Conservation (phyloP, 2,113 vertebrate genomes). For the Notothenia rossii region DNA sequence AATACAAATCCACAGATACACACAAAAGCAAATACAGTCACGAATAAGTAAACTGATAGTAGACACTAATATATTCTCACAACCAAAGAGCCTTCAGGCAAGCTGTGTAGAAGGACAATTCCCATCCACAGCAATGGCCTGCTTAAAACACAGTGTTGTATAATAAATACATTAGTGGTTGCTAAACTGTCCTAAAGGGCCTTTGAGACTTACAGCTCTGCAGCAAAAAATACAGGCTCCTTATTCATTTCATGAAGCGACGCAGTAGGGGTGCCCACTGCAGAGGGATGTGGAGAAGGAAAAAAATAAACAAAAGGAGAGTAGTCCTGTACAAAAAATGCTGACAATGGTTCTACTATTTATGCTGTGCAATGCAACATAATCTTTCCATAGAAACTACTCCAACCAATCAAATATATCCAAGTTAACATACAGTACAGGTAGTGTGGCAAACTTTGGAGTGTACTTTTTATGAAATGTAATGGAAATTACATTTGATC, state of each 20-base stretch:
- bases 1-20: neutral
- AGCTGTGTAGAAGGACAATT: neutral
- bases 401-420: neutral
- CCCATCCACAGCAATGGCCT: neutral
- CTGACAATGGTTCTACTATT: neutral
- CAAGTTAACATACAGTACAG: neutral
- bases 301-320: neutral
- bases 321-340: neutral
- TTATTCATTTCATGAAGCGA: slow-evolving; percentile 23
- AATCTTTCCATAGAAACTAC: neutral
- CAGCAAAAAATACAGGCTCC: neutral
- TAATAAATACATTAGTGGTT: neutral
- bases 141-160: neutral
- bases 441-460: neutral
- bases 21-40: slow-evolving; percentile 23
- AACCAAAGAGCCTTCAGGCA: neutral
- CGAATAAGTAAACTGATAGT: slow-evolving; percentile 1
- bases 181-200: neutral
- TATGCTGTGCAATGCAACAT: slow-evolving; percentile 5
- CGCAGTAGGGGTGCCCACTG: neutral
- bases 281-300: neutral
- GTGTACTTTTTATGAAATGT: neutral
- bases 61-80: neutral
- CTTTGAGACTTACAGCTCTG: neutral
- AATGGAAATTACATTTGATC: neutral